Base-by-base conservation (phyloP, 1,140 invertebrate genomes). In the Pseudomyrmex concolor region DNA sequence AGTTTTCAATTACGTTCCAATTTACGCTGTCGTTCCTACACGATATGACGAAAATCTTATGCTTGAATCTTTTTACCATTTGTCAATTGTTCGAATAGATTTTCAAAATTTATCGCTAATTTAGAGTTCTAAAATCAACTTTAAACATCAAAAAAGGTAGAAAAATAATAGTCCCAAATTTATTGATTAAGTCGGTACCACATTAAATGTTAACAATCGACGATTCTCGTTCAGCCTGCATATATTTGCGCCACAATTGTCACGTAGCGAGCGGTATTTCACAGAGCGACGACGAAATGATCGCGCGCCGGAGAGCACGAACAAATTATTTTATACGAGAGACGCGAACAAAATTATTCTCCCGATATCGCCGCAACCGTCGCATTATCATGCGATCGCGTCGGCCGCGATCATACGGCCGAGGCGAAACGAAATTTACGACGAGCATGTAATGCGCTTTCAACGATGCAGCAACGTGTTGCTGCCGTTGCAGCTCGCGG, bases 271-370 rank as follows among this genome's bases (percentile, higher is more conserved):
- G 22, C 59, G 12, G 13, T 25, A 25, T 62, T 62, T 19, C 59
- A 7, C 9, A 19, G 17, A 10, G 13, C 50, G 3, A 51, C 50
- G 13, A 13, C 50, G 59, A 62, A 62, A 62, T 15, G 51, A 12
- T 50, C 73, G 62, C 55, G 51, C 54, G 55, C 51, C 70, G 70
- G 2, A 7, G 54, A 1, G n/a, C 68, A 62, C 62, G 19, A 43
- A 66, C 78, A 81, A 86, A 86, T 86, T 86, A 86, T 85, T 86
- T 81, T 82, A 86, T 68, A 71, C 84, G 84, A 82, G 84, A 82
- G 85, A 86, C 72, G 55, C 63, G 84, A 67, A 55, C 51, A 78
- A 83, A 83, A 86, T 74, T 86, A 72, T 64, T 59, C 76, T 17
- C 76, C 22, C 25, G 50, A 13, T 51, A 45, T 51, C 45, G 15